phyloP scores from a whole-genome alignment of 1,140 invertebrate species.

The Ridgeia piscesae region DNA sequence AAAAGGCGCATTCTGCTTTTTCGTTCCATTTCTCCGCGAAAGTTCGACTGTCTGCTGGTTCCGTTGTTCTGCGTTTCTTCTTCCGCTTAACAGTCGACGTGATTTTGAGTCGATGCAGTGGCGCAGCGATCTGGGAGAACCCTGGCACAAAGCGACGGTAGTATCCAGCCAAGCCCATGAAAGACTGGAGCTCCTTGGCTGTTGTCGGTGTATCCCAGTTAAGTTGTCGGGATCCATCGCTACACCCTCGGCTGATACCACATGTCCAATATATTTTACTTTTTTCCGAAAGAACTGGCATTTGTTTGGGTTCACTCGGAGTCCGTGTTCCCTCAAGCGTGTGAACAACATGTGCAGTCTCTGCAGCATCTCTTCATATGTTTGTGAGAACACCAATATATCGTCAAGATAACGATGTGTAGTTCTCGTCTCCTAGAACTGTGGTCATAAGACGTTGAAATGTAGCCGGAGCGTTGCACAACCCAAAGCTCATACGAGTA shows the following conservation, averaged over 20 bases:
- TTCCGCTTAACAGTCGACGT: background rate
- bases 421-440: background rate
- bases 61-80: background rate
- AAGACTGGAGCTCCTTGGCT: background rate
- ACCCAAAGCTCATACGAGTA: background rate
- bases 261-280: too few relatives aligned
- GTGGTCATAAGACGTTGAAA: background rate
- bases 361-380: background rate
- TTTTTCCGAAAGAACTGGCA: too few relatives aligned
- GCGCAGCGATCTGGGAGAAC: background rate
- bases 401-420: background rate
- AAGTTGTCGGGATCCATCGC: background rate
- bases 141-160: background rate
- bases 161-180: constrained; percentile 8
- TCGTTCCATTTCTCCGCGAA: background rate
- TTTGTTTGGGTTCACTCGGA: too few relatives aligned
- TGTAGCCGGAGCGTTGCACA: background rate
- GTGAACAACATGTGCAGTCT: background rate
- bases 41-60: background rate
- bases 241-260: background rate
- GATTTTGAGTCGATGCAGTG: background rate
- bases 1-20: background rate
- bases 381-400: background rate
- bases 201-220: background rate
- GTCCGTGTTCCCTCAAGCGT: too few relatives aligned